Evolutionary conservation across 1,140 invertebrate genomes (phyloP), one percentile per base, ranked within the genome.

Genomic region (Spodoptera frugiperda): DNA sequence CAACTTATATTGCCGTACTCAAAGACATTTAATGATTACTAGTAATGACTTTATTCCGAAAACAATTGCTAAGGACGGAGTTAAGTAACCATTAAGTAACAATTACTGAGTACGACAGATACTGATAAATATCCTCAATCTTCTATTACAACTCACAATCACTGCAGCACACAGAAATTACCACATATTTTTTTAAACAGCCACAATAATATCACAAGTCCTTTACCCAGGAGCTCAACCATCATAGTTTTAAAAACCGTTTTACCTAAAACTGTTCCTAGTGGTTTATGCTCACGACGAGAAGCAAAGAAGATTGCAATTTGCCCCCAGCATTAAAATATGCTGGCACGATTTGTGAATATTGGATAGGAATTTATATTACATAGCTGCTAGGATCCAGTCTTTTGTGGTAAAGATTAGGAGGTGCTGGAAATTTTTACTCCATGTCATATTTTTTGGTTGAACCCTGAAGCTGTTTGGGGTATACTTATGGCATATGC

Each of bases 281-380:
- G 84, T 85, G 82, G 82, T 85, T 84, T 87, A 86, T 81, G 78
- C 79, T 72, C 73, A 79, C 84, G 82, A 85, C 68, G 82, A 79
- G 77, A 33, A 78, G 84, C 80, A 85, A 83, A 81, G 85, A 84
- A 87, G 82, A 90, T 87, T 89, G 90, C 89, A 89, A 89, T 90
- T 89, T 90, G 82, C 87, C n/a, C 71, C 48, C 53, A 78, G 81
- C 84, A 87, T 90, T 89, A 90, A 87, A 89, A 89, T 85, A 80
- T 79, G 73, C 17, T 25, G 72, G 33, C n/a, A 74, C 83, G 89
- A 91, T 91, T 91, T 91, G 89, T 91, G 89, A 87, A 91, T 91
- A 91, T 91, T 91, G 89, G 89, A 86, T 85, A 79, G 85, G 88
- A 90, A 89, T 90, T 91, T 91, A 90, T 91, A 91, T 90, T 85